Base-by-base conservation (phyloP, 2,797 vertebrate genomes). In the Cheirogaleus major region DNA sequence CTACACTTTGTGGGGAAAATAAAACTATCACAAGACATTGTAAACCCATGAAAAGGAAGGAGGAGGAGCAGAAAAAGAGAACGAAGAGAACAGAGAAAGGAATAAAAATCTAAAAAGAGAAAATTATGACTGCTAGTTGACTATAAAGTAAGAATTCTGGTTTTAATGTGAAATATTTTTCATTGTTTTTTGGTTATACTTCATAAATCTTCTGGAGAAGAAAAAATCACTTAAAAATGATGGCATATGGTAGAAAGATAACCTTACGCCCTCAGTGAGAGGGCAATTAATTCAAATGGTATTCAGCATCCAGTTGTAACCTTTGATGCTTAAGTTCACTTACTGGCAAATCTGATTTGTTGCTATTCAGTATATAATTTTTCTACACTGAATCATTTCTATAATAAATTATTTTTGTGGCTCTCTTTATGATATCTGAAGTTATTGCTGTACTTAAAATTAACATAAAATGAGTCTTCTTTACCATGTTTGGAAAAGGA, bases 381-480 rank as follows among this genome's bases (percentile, higher is more conserved):
- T 98, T 97, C 85, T 90, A 96, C 83, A 91, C 25, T 79, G 94
- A 98, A 97, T 81, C 57, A 97, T 93, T 98, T 98, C 70, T 86
- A 89, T 55, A 22, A 96, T 94, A 89, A 96, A 95, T 86, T 95
- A 95, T 67, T 73, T 93, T 73, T 79, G 61, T 94, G 20, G 55
- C 65, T 97, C 82, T 98, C 95, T 96, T 98, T 96, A 91, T 94
- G 94, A 73, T 75, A 96, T 30, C 52, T 97, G 88, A 92, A 98
- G 95, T 97, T 91, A 94, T 2, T 12, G 81, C 73, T 97, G 87
- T 95, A 88, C 78, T 97, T 97, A 93, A 80, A 57, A 17, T 61
- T 90, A 80, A 83, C 35, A 9, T 79, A 65, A 69, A 93, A 81
- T 22, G 23, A 86, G 43, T 50, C 48, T 75, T 81, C 22, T 82